These are phyloP conservation scores for Dicyrtomina minuta DNA, from an alignment of 2,888 invertebrate genomes.

Conservation along the genomic window DNA sequence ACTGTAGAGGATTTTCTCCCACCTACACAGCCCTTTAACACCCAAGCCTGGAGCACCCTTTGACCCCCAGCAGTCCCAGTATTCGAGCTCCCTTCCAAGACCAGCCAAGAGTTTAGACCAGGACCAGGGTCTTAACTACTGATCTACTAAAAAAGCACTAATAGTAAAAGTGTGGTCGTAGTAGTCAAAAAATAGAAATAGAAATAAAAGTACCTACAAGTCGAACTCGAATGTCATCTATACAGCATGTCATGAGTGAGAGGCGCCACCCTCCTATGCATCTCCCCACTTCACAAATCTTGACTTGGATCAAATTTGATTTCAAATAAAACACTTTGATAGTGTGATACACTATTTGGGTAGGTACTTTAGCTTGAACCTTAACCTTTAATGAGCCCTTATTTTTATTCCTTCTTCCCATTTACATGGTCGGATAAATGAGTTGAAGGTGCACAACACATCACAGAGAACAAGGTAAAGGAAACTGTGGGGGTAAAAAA, in stretches of 20 bases:
- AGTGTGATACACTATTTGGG: too few relatives aligned
- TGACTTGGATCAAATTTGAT: too few relatives aligned
- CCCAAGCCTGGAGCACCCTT: constrained; percentile 28
- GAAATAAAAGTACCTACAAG: background rate
- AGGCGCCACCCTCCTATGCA: constrained; percentile 25
- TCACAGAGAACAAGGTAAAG: background rate
- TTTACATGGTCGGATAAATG: background rate
- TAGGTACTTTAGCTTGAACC: too few relatives aligned
- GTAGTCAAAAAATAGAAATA: background rate
- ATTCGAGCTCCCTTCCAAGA: background rate
- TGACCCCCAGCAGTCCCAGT: constrained; percentile 24
- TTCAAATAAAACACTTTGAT: constrained; percentile 13
- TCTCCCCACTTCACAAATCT: too few relatives aligned
- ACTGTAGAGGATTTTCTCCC: too few relatives aligned
- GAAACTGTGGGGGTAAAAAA: background rate
- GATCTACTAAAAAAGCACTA: too few relatives aligned
- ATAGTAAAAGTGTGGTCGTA: background rate
- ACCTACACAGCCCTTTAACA: background rate
- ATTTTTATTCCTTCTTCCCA: background rate
- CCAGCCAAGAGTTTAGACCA: too few relatives aligned
- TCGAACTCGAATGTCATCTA: background rate
- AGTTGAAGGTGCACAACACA: too few relatives aligned
- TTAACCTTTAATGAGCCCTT: constrained; percentile 1
- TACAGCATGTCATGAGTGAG: constrained; percentile 11
- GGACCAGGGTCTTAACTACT: too few relatives aligned